Base-by-base conservation (phyloP, 2,797 vertebrate genomes). In the Epinephelus awoara region DNA sequence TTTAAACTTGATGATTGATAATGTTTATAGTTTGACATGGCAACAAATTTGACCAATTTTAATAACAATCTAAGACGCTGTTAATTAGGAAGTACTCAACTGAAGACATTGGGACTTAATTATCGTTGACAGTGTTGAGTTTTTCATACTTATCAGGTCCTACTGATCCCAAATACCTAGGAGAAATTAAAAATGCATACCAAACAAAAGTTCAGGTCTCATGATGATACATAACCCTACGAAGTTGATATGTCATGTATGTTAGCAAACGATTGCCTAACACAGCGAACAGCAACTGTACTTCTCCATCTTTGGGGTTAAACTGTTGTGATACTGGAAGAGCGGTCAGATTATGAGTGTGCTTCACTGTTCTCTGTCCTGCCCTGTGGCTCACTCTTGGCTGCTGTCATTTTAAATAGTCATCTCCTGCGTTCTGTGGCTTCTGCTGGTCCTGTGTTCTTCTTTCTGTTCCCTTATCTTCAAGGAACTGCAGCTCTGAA, bases 381-480 rank as follows among this genome's bases (percentile, higher is more conserved):
- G 29, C 71, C 51, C 50, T 63, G 64, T 17, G 54, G 50, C 54
- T 61, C 34, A n/a, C 0, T 64, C 38, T 55, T 40, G 1, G 25
- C 23, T 55, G 62, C 64, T 29, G 29, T 29, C 6, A 29, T 75
- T 85, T 77, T 54, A 61, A 66, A 51, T n/a, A 50, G 55, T 47
- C 73, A 25, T 75, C 67, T 72, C 69, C 61, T 27, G 47, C 34
- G 14, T 68, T 50, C 64, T 74, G 67, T 59, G 75, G 51, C 71
- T 59, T 62, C 6, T 0, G 27, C 72, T 10, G 40, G 50, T 54
- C 69, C 44, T 59, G 52, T 80, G 69, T 69, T 83, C 70, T 80
- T 82, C 57, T 87, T 86, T 76, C 77, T 80, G 77, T 83, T 89
- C 76, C 87, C 77, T 91, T 89, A 87, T 92, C 85, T 77, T 85